These are phyloP conservation scores for Bhutanitis thaidina DNA, from an alignment of 2,888 invertebrate species.

Conservation along the genomic window DNA sequence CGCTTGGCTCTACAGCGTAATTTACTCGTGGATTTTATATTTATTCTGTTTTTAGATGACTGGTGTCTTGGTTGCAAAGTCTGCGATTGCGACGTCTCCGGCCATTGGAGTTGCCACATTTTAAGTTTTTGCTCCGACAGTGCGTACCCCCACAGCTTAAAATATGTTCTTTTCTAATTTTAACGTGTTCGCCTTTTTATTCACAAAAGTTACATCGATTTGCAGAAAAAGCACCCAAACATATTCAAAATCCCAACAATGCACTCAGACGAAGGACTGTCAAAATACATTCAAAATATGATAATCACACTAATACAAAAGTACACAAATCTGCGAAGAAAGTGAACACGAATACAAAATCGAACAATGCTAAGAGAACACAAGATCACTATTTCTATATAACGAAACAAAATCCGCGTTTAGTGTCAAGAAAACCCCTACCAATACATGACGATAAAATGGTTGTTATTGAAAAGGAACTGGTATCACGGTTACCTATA, in stretches of 20 bases:
- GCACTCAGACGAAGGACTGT: slow-evolving; percentile 3
- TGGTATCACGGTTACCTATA: slow-evolving; percentile 6
- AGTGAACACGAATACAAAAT: slow-evolving; percentile 4
- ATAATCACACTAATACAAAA: neutral
- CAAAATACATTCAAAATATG: slow-evolving; percentile 4
- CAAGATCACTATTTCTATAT: neutral
- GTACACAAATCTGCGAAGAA: slow-evolving; percentile 3
- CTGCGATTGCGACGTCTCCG: slow-evolving; percentile 58
- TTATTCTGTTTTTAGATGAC: slow-evolving; percentile 44
- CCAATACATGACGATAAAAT: slow-evolving; percentile 11
- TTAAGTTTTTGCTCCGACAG: slow-evolving; percentile 61
- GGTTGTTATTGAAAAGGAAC: slow-evolving; percentile 8
- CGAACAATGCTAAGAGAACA: neutral
- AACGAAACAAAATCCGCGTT: neutral
- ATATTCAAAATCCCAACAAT: slow-evolving; percentile 2
- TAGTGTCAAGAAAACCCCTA: neutral
- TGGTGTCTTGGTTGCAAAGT: slow-evolving; percentile 68
- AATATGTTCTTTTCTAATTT: too few species aligned
- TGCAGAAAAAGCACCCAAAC: slow-evolving; percentile 14
- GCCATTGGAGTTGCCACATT: slow-evolving; percentile 60
- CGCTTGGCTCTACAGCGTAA: too few species aligned
- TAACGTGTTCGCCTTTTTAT: too few species aligned
- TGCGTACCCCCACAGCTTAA: slow-evolving; percentile 39
- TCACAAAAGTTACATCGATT: neutral
- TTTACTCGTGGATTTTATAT: too few species aligned